Percentiles rank a stretch among this genome's conserved stretches.
Conservation (phyloP, 2,113 vertebrate species). For the Hoplias malabaricus region DNA sequence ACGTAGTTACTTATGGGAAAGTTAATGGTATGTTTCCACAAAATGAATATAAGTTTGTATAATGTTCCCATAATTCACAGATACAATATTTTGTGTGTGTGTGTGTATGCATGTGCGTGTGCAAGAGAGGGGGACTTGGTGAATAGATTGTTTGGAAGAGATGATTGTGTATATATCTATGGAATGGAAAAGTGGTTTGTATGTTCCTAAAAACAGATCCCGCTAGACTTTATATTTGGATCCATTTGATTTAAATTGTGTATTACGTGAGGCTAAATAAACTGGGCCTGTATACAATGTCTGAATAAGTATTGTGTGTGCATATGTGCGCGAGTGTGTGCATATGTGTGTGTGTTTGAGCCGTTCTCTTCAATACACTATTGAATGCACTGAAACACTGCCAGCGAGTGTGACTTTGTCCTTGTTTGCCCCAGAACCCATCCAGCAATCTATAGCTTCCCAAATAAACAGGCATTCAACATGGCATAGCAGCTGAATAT, state of each 20-base stretch:
- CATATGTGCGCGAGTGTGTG: constrained; percentile 35
- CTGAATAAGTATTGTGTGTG: no score
- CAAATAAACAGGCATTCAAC: neutral
- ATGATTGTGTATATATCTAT: neutral
- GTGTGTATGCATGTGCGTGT: neutral
- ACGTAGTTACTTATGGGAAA: no score
- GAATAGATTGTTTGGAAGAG: neutral
- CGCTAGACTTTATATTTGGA: no score
- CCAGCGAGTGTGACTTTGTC: neutral
- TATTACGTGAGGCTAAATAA: no score
- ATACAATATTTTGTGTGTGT: no score
- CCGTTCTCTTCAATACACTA: neutral
- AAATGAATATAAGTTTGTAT: no score
- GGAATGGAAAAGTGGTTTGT: no score
- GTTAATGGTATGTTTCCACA: no score
- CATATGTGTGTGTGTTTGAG: constrained; percentile 15
- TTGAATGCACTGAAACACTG: neutral
- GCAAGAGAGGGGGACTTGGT: neutral
- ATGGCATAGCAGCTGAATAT: neutral
- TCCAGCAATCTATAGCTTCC: neutral
- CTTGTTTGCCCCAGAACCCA: neutral
- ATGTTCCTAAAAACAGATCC: no score
- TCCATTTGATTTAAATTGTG: no score
- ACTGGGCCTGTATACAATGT: no score
- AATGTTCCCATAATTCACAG: no score